Conservation (phyloP, 2,113 vertebrate species). For the Phaethon lepturus region DNA sequence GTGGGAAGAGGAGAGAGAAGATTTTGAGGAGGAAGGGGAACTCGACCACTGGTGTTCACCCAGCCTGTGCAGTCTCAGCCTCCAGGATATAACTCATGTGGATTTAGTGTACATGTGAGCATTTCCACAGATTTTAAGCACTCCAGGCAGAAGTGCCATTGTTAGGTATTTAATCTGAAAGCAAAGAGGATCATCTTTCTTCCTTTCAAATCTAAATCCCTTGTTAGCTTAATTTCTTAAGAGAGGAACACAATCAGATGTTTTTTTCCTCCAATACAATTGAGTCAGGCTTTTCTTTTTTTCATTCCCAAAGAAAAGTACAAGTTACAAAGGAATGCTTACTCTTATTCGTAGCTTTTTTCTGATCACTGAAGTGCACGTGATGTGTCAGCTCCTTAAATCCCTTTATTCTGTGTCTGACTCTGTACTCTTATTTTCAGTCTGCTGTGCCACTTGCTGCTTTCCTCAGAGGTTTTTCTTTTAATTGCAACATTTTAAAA, state of each 20-base stretch:
- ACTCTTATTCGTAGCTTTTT: background rate
- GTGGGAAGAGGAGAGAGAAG: background rate
- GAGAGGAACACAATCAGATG: background rate
- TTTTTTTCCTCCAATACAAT: background rate
- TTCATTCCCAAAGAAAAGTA: background rate
- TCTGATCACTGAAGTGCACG: background rate
- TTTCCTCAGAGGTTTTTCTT: background rate
- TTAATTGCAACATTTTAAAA: background rate
- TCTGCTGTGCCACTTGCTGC: background rate
- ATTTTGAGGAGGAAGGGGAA: background rate
- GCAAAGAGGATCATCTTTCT: background rate
- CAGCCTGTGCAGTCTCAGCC: background rate
- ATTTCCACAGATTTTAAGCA: background rate
- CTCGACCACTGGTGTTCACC: background rate
- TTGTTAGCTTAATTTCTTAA: constrained; percentile 44
- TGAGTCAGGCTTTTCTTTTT: background rate
- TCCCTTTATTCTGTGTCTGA: background rate
- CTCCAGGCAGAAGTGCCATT: background rate
- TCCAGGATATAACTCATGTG: background rate
- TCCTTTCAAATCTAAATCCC: constrained; percentile 47
- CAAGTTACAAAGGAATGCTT: background rate
- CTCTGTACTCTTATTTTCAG: background rate
- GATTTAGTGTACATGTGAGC: background rate
- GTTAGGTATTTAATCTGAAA: constrained; percentile 16
- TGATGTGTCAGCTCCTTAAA: background rate